Percentiles rank a stretch among this genome's conserved stretches.
Evolutionary conservation across 2,113 vertebrate species (phyloP).

Genomic region (Sakesphorus luctuosus): DNA sequence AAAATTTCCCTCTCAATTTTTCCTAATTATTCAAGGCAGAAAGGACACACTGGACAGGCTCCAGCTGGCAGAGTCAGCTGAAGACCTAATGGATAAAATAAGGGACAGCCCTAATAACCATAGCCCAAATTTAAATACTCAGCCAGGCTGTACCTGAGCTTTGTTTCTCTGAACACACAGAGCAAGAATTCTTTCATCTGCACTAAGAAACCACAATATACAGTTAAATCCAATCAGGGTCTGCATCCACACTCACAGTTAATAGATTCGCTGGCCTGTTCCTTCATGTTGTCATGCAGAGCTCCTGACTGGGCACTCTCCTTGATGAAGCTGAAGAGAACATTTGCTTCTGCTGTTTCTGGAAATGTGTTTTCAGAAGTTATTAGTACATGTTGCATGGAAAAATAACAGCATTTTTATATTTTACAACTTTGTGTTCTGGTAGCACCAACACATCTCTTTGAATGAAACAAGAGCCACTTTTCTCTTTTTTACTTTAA

Average conservation of each 20-base stretch:
- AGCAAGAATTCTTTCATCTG: background rate
- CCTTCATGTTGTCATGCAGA: conserved; percentile 77
- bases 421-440: background rate
- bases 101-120: background rate
- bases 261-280: conserved; percentile 76
- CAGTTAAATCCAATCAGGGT: background rate
- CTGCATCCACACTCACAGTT: conserved; percentile 77
- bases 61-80: background rate
- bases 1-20: background rate
- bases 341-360: conserved; percentile 91
- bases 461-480: background rate
- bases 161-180: background rate
- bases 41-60: background rate
- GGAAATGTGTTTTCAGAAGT: conserved; percentile 5
- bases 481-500: background rate
- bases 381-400: background rate
- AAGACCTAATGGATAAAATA: no score
- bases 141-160: background rate
- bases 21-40: background rate
- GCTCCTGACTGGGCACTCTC: conserved; percentile 78
- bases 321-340: conserved; percentile 86
- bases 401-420: background rate
- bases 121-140: background rate
- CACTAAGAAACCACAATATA: background rate
- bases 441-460: fast-evolving